A percentile compares a stretch with the other conserved stretches of the same genome.
phyloP scores from a whole-genome alignment of 2,113 vertebrate species.

The Vicugna pacos region DNA sequence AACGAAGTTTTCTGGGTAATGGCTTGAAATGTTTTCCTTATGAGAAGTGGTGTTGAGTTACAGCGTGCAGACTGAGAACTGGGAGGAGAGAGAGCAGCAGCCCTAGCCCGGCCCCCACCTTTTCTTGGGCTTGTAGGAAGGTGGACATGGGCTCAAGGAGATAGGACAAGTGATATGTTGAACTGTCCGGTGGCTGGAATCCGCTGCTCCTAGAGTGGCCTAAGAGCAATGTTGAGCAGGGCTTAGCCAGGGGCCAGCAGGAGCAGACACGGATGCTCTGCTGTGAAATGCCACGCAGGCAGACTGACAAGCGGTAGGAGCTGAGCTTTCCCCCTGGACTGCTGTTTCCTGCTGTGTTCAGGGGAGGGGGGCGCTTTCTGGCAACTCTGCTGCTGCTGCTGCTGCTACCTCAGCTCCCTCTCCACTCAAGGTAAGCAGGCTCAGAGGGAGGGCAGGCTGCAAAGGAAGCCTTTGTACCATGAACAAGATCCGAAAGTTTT shows the following conservation, averaged over 20 bases:
- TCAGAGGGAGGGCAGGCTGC: slow-evolving; percentile 54
- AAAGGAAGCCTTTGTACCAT: slow-evolving; percentile 72
- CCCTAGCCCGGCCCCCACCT: slow-evolving; percentile 55
- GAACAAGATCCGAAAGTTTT: slow-evolving; percentile 91
- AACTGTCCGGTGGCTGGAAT: slow-evolving; percentile 33
- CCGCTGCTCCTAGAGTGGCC: slow-evolving; percentile 50
- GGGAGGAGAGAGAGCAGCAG: slow-evolving; percentile 72
- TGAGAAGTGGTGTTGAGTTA: slow-evolving; percentile 86
- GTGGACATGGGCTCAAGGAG: not conserved
- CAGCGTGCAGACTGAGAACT: slow-evolving; percentile 69
- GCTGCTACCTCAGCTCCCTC: not conserved
- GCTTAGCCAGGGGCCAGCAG: slow-evolving; percentile 49
- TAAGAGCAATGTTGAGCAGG: not conserved
- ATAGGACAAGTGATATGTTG: slow-evolving; percentile 45
- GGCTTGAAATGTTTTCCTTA: slow-evolving; percentile 82
- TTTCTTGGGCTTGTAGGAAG: slow-evolving; percentile 47
- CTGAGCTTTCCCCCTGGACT: slow-evolving; percentile 59
- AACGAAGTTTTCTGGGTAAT: slow-evolving; percentile 78
- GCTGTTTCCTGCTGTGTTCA: slow-evolving; percentile 76
- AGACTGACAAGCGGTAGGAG: slow-evolving; percentile 77
- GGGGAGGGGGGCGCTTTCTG: slow-evolving; percentile 27
- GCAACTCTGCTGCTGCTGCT: not conserved
- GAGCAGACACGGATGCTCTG: slow-evolving; percentile 68
- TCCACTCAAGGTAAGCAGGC: slow-evolving; percentile 73
- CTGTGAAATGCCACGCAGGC: slow-evolving; percentile 86